Evolutionary conservation across 2,113 vertebrate genomes (phyloP).

Genomic region (Rattus rattus): DNA sequence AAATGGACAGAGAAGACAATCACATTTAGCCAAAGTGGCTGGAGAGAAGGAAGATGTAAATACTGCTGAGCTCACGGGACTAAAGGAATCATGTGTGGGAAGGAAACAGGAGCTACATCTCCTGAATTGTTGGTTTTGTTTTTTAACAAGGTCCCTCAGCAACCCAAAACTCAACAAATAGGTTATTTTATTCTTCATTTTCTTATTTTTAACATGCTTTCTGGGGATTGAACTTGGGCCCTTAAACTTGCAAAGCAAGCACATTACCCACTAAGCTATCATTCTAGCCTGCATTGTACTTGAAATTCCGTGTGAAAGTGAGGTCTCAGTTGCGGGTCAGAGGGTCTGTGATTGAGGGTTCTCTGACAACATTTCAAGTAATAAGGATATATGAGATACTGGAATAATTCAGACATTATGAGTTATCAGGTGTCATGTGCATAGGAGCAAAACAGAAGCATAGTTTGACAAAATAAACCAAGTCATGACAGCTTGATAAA

Average conservation of each 20-base stretch:
- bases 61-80: background rate
- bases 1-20: background rate
- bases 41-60: background rate
- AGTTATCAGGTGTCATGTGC: background rate
- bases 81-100: background rate
- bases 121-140: background rate
- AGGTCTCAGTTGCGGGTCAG: background rate
- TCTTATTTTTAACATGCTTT: background rate
- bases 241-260: background rate
- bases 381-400: background rate
- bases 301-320: background rate
- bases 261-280: background rate
- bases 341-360: background rate
- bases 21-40: background rate
- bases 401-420: background rate
- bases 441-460: background rate
- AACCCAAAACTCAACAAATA: background rate
- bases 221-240: background rate
- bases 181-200: background rate
- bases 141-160: background rate
- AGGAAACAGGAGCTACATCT: background rate
- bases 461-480: background rate
- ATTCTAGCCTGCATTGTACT: background rate
- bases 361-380: background rate
- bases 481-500: background rate